Evolutionary conservation across 2,888 invertebrate species (phyloP).

Genomic region (Leptopterna dolabrata): DNA sequence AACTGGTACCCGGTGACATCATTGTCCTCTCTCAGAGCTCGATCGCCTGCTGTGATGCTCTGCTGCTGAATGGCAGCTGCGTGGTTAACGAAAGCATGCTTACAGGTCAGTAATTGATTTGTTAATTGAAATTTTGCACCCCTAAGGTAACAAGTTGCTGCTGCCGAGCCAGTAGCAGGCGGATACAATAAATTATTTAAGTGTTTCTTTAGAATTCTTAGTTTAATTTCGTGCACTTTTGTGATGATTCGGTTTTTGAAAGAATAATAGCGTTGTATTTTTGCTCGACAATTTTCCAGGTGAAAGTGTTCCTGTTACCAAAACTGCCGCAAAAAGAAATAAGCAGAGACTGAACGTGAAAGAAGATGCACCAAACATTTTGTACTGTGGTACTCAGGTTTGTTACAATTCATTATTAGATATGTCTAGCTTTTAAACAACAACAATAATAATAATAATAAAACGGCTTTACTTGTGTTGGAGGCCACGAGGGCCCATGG

Average conservation of each 20-base stretch:
- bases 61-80: conserved; percentile 86
- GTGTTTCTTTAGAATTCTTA: no score
- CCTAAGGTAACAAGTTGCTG: conserved; percentile 51
- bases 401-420: neutral
- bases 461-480: no score
- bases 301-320: conserved; percentile 93
- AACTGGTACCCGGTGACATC: conserved; percentile 89
- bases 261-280: no score
- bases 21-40: conserved; percentile 82
- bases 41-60: conserved; percentile 84
- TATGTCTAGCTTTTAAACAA: no score
- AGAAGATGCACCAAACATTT: conserved; percentile 82
- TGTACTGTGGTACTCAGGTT: conserved; percentile 91
- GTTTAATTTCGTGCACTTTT: no score
- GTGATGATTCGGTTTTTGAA: no score
- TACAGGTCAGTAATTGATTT: conserved; percentile 73
- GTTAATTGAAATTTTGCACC: neutral
- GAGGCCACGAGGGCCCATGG: no score
- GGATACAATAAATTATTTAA: no score
- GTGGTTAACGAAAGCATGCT: conserved; percentile 96
- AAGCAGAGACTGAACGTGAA: conserved; percentile 76
- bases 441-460: no score
- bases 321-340: conserved; percentile 77
- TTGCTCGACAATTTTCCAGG: conserved; percentile 69
- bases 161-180: no score